Conservation (phyloP, 2,888 invertebrate genomes). For the Coremacera marginata region DNA sequence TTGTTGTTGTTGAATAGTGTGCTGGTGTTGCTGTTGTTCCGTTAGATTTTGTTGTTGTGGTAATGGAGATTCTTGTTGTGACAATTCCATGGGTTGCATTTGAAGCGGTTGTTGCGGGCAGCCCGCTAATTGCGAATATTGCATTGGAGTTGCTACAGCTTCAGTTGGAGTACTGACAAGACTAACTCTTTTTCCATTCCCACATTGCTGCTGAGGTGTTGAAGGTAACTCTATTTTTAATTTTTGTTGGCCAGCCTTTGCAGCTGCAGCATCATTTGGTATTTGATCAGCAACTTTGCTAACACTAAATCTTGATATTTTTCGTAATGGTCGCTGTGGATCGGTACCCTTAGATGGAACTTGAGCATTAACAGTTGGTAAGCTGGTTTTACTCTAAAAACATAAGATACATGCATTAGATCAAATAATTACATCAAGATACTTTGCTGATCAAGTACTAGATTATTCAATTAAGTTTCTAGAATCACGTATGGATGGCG, state of each 20-base stretch:
- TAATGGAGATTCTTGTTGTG: slow-evolving; percentile 20
- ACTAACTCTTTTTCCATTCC: slow-evolving; percentile 48
- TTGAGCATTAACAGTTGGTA: background rate
- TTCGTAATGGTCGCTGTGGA: slow-evolving; percentile 53
- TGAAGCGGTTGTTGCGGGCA: slow-evolving; percentile 35
- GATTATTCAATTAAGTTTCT: too few relatives aligned
- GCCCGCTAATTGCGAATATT: slow-evolving; percentile 49
- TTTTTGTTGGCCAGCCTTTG: slow-evolving; percentile 39
- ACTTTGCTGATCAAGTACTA: too few relatives aligned
- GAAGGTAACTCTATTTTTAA: slow-evolving; percentile 54
- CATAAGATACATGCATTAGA: background rate
- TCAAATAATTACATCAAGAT: background rate
- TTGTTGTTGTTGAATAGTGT: slow-evolving; percentile 33
- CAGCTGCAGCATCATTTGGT: slow-evolving; percentile 44
- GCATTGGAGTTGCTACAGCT: slow-evolving; percentile 52
- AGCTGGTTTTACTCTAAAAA: slow-evolving; percentile 13
- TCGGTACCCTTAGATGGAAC: slow-evolving; percentile 51
- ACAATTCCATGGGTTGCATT: slow-evolving; percentile 30
- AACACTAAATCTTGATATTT: slow-evolving; percentile 62
- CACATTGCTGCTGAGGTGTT: slow-evolving; percentile 12
- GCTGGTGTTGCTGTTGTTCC: slow-evolving; percentile 29
- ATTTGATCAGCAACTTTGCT: slow-evolving; percentile 62
- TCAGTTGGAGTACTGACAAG: slow-evolving; percentile 61
- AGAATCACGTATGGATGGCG: too few relatives aligned
- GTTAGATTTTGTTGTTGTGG: background rate